Base-by-base conservation (phyloP, 2,888 invertebrate genomes). In the Erebia palarica region DNA sequence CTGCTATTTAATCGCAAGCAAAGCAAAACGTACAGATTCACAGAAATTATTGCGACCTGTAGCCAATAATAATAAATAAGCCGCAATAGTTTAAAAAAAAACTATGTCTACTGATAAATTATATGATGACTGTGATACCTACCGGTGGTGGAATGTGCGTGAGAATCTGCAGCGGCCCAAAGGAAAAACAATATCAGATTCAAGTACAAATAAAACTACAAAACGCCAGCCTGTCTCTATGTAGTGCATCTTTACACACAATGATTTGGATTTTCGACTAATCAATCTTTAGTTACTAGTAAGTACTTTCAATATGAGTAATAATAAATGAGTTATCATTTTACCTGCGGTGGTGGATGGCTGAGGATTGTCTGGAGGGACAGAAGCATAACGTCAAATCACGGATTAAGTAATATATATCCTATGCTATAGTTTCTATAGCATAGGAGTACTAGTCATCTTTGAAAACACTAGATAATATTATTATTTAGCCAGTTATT, bases 261-360 rank as follows among this genome's bases (percentile, higher is more conserved):
- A 36, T 36, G 36, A 36, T 7, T 36, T 36, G 36, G 0, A 36
- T 36, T 36, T 36, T 36, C 36, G 36, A 36, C 36, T 7, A 36
- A 36, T 36, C 36, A 7, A 36, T 36, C 36, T 36, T 36, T 36
- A 36, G 36, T 36, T 36, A 36, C 7, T 36, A 36, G 36, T 36
- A 36, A 36, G 7, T 36, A 36, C 36, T 36, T 7, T 36, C 5
- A 36, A 36, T 36, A 36, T 36, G 36, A 36, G 36, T 36, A 36
- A 36, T 7, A n/a, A n/a, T n/a, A n/a, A n/a, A n/a, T n/a, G n/a
- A n/a, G n/a, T 51, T n/a, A 51, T 7, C n/a, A 55, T 55, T 21
- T 65, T 70, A 70, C 65, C 69, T 65, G 65, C 16, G 69, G 69
- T 11, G 67, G 67, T 18, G 65, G 65, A 57, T 65, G 65, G 42